Evolutionary conservation across 1,140 invertebrate species (phyloP).

Genomic region (Babylonia areolata): DNA sequence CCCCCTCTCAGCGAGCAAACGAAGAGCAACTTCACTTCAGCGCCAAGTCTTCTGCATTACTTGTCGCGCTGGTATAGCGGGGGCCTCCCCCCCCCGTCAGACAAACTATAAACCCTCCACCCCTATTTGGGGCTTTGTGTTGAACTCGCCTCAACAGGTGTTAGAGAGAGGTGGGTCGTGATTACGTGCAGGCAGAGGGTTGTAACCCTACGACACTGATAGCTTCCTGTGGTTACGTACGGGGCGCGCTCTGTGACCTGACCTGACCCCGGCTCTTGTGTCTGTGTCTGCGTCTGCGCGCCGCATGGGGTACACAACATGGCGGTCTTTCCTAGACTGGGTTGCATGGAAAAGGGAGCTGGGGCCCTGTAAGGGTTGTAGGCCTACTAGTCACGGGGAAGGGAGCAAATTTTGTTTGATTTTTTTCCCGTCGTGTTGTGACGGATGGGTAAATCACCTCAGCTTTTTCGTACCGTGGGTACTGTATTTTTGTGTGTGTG

Average conservation of each 20-base stretch:
- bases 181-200: constrained; percentile 33
- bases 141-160: constrained; percentile 37
- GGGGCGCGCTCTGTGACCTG: constrained; percentile 30
- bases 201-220: constrained; percentile 32
- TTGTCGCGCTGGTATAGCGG: too few species aligned
- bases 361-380: neutral
- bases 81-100: neutral
- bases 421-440: too few species aligned
- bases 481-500: too few species aligned
- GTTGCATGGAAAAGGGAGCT: neutral
- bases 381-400: too few species aligned
- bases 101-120: neutral
- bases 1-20: neutral
- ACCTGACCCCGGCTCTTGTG: constrained; percentile 17
- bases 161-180: constrained; percentile 22
- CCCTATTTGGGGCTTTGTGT: constrained; percentile 1
- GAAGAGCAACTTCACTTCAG: neutral
- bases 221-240: constrained; percentile 28
- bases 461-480: too few species aligned
- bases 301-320: constrained; percentile 25
- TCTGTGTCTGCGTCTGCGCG: constrained; percentile 31
- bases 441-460: too few species aligned
- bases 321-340: too few species aligned
- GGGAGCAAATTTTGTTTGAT: too few species aligned
- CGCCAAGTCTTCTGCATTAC: too few species aligned